A percentile compares a stretch with the other conserved stretches of the same genome.
These are phyloP conservation scores for Megastigmus dorsalis DNA, from an alignment of 2,888 invertebrate species.

Conservation along the genomic window DNA sequence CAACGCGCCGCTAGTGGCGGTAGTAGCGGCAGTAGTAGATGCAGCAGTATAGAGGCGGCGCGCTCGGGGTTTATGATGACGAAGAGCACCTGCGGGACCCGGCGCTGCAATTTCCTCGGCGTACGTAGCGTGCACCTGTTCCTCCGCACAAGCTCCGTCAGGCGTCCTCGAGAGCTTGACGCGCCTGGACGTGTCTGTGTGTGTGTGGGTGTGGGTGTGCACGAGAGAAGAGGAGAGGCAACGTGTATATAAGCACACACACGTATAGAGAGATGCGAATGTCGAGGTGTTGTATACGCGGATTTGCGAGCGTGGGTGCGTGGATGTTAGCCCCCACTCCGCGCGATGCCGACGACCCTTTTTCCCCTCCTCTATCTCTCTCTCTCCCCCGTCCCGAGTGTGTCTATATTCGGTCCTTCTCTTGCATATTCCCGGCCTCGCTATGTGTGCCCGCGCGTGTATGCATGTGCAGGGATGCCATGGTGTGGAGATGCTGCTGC, in stretches of 20 bases:
- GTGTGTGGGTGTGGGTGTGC: neutral
- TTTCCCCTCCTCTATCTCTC: neutral
- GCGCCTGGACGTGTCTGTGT: conserved; percentile 5
- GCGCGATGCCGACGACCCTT: neutral
- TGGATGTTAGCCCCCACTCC: neutral
- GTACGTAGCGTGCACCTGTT: conserved; percentile 68
- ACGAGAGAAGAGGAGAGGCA: no score
- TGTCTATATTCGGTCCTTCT: neutral
- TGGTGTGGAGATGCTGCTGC: no score
- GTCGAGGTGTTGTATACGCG: conserved; percentile 1
- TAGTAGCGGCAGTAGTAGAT: no score
- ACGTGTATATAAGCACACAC: neutral
- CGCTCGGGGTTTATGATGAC: conserved; percentile 74
- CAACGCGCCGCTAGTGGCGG: conserved; percentile 55
- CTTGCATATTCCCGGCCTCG: no score
- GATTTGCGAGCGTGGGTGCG: conserved; percentile 24
- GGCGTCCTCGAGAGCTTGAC: conserved; percentile 20
- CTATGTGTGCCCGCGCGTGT: no score
- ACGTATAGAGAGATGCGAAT: no score
- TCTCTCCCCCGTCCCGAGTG: neutral
- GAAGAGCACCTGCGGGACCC: conserved; percentile 73
- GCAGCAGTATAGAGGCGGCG: no score
- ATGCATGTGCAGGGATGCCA: no score
- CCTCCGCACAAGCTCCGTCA: conserved; percentile 47
- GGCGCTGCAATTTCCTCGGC: conserved; percentile 71